Evolutionary conservation across 2,797 vertebrate species (phyloP), one percentile per base, ranked within the genome.

Genomic region (Anableps anableps): DNA sequence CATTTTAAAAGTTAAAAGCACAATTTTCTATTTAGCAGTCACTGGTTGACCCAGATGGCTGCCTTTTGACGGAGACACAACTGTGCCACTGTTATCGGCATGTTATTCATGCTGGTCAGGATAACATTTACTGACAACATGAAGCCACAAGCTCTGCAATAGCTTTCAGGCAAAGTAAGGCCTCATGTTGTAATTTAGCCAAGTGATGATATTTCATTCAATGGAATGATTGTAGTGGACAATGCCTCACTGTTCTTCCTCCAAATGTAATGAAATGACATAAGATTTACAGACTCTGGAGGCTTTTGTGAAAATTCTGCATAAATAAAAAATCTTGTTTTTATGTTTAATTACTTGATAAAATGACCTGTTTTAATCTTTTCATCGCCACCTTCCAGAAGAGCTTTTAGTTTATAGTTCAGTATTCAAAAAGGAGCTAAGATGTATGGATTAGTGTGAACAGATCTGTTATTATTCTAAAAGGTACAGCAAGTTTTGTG

Each of bases 21-120:
- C 26, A 8, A 2, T 70, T 34, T 74, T 73, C 73, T 66, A 81
- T 85, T 0, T 80, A 36, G 23, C 29, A 43, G 74, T 50, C 73
- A 76, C 88, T 76, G 62, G n/a, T 41, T 85, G 38, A 13, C 26
- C 3, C 45, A 43, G 17, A 9, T 10, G 10, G 3, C 31, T 17
- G 41, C 68, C 43, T 71, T 13, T 48, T 71, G 34, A 16, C 76
- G 76, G 62, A 83, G 82, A 83, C 82, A 90, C 89, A 92, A 82
- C 91, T 90, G 88, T 90, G 83, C 83, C 79, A 85, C 88, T 88
- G 86, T 88, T 89, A 91, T 82, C 88, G 81, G 86, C 81, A 47
- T 76, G 76, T 91, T 82, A 79, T 91, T 92, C 85, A 89, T 88
- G 88, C 73, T 26, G 34, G n/a, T 80, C 74, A 72, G 85, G 85